Evolutionary conservation across 2,888 invertebrate species (phyloP).

Genomic region (Parnassius orleans): DNA sequence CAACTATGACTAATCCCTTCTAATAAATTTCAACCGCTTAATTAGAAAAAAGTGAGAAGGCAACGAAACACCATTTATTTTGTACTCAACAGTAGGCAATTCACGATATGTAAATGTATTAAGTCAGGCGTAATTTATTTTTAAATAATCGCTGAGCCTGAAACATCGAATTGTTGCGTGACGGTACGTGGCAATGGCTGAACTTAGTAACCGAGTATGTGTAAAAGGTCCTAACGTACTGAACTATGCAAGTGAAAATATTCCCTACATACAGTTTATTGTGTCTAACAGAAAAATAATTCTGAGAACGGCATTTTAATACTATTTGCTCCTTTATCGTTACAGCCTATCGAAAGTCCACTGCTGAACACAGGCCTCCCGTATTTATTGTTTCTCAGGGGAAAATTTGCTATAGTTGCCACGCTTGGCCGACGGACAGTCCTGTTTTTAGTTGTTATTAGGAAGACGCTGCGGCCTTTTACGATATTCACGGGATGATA

Average conservation of each 20-base stretch:
- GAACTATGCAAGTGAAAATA: too few relatives aligned
- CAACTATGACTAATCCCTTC: conserved; percentile 32
- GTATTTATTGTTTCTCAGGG: too few relatives aligned
- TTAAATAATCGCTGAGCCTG: conserved; percentile 69
- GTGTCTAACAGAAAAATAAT: too few relatives aligned
- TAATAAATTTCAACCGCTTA: conserved; percentile 48
- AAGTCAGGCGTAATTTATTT: conserved; percentile 67
- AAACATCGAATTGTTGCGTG: conserved; percentile 68
- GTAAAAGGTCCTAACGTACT: conserved; percentile 1
- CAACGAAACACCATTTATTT: conserved; percentile 72
- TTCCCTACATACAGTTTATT: too few relatives aligned
- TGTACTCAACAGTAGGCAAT: conserved; percentile 64
- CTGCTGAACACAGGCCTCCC: too few relatives aligned
- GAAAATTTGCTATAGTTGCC: too few relatives aligned
- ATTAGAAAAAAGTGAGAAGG: conserved; percentile 66
- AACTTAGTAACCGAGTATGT: conserved; percentile 13
- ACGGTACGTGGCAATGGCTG: conserved; percentile 36
- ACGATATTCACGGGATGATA: too few relatives aligned
- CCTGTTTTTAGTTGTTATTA: too few relatives aligned
- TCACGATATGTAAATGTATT: conserved; percentile 67
- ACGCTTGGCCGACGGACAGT: too few relatives aligned
- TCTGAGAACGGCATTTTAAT: too few relatives aligned
- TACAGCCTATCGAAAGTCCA: too few relatives aligned
- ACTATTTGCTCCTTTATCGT: too few relatives aligned
- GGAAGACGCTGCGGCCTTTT: accelerated